Base-by-base conservation (phyloP, 2,888 invertebrate genomes). In the Maniola hyperantus region DNA sequence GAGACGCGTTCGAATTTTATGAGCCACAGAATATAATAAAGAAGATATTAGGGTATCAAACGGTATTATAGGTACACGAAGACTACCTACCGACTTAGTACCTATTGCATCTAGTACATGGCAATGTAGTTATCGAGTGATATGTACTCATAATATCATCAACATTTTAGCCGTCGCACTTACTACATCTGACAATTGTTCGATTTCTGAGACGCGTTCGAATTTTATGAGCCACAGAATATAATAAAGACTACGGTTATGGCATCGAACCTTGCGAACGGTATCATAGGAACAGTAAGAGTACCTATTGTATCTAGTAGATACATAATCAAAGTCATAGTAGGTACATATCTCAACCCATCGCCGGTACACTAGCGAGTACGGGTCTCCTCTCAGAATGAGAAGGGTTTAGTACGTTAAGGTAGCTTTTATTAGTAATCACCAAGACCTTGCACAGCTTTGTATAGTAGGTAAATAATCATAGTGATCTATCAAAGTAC, bases 401-500 rank as follows among this genome's bases (percentile, higher is more conserved):
- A 26, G 26, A 26, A 26, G 26, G 26, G 26, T 26, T 26, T 26
- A 26, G 4, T 2, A 26, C 26, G 26, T 26, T 26, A 26, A 26
- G 26, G 26, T 36, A 58, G 44, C 53, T 44, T 65, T 59, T 60
- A 60, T 60, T 46, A 33, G 54, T 60, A 65, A 65, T 60, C 65
- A 60, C 55, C 18, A 20, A 20, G 60, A 59, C 66, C 70, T 71
- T 65, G 70, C 66, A 64, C 68, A 51, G 55, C n/a, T 65, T 70
- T 51, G 54, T 13, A 70, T 68, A 51, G 48, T 26, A 13, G 20
- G 13, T 54, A 26, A 26, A 26, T 26, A 71, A 71, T 69, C 64
- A 72, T 66, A 64, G 54, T 69, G 64, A 72, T 72, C 61, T 67
- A 59, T 72, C 68, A 71, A 66, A 67, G 46, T 57, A 66, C 66